Base-by-base conservation (phyloP, 2,797 vertebrate genomes). In the Sternarchorhynchus goeldii region DNA sequence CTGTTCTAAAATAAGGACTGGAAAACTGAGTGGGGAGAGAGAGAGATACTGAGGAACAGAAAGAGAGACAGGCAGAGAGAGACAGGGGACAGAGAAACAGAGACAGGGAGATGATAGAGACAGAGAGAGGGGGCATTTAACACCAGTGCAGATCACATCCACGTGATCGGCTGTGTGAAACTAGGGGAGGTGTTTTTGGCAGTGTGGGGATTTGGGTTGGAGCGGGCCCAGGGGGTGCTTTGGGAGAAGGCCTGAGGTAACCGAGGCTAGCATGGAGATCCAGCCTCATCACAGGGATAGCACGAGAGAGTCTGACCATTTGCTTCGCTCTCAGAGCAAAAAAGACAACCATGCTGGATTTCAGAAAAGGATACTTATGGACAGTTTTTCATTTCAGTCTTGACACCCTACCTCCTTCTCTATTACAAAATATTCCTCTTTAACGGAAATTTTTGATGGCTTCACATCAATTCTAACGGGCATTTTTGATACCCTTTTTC, bases 271-370 rank as follows among this genome's bases (percentile, higher is more conserved):
- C n/a, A 45, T 5, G 34, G 36, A 66, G 36, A 41, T 21, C 36
- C 64, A 66, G 64, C 63, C 63, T 65, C 63, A 65, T 65, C 34
- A 4, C n/a, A n/a, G 64, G 36, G n/a, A 12, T 2, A 66, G 34
- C 41, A n/a, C 41, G 64, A 66, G 21, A 1, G 21, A 12, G 20
- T 3, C 14, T 7, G 6, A n/a, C 36, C 12, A 4, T 25, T 25
- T 36, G 36, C 36, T 66, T 66, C 20, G 14, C n/a, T 18, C 34
- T 66, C 21, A 41, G 7, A 10, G 62, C 36, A 36, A n/a, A 39
- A 25, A 39, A 65, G 4, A 20, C 34, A 66, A 10, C n/a, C 36
- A 21, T 41, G 63, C 17, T 2, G 34, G 6, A 36, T 4, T 4
- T 4, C 34, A 36, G 6, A 36, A 41, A 6, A 1, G 39, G 1